These are phyloP conservation scores for Microchirus variegatus DNA, from an alignment of 2,797 vertebrate genomes.

Conservation along the genomic window DNA sequence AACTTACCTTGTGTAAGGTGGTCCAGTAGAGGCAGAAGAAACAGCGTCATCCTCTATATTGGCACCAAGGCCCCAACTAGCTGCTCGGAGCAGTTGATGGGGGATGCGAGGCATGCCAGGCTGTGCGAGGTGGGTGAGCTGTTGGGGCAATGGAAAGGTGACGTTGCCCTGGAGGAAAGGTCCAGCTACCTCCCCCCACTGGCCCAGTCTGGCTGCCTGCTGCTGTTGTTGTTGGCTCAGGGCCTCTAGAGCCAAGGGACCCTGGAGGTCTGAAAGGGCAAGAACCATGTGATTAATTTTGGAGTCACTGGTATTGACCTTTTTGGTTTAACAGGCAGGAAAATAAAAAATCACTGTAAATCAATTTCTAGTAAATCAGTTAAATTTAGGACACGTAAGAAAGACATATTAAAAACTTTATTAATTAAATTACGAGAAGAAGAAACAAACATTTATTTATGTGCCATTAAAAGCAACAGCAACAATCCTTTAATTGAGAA, in stretches of 20 bases:
- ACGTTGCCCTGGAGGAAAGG: slow-evolving; percentile 89
- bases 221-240: slow-evolving; percentile 85
- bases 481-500: too few species aligned
- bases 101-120: slow-evolving; percentile 89
- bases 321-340: background rate
- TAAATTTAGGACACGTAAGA: too few species aligned
- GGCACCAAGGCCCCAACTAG: slow-evolving; percentile 89
- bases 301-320: slow-evolving; percentile 1
- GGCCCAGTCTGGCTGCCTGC: slow-evolving; percentile 89
- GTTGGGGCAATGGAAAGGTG: slow-evolving; percentile 89
- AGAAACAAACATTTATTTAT: too few species aligned
- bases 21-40: slow-evolving; percentile 66
- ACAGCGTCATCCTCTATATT: slow-evolving; percentile 87
- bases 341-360: background rate
- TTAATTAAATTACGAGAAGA: background rate
- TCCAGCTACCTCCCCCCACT: slow-evolving; percentile 92
- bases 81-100: slow-evolving; percentile 87
- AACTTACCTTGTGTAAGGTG: slow-evolving; percentile 87
- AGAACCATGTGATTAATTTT: slow-evolving; percentile 14
- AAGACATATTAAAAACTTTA: background rate
- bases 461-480: too few species aligned
- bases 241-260: slow-evolving; percentile 88
- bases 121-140: slow-evolving; percentile 91
- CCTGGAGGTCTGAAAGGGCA: slow-evolving; percentile 87
- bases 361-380: too few species aligned